Conservation (phyloP, 2,113 vertebrate genomes). For the Neomonachus schauinslandi region DNA sequence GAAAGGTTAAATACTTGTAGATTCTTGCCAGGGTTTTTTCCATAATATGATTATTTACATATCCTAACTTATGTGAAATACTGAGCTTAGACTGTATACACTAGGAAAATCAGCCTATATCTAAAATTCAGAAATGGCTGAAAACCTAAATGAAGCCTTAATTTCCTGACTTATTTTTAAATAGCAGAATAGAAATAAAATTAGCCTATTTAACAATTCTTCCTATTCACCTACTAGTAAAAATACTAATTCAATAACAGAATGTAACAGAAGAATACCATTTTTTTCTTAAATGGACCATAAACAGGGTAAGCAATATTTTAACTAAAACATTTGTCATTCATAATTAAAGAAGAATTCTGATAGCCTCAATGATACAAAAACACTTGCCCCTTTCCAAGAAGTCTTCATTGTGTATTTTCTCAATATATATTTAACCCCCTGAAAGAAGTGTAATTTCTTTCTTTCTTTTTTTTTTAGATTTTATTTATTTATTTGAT, state of each 20-base stretch:
- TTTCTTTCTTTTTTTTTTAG: background rate
- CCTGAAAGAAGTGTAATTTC: background rate
- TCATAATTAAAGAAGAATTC: background rate
- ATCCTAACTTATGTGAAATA: background rate
- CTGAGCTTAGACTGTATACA: background rate
- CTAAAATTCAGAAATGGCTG: background rate
- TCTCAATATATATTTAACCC: background rate
- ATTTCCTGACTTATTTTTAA: constrained; percentile 5
- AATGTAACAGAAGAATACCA: background rate
- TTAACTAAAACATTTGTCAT: background rate
- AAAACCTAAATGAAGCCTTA: background rate
- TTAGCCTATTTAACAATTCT: background rate
- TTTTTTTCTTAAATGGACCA: background rate
- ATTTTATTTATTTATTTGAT: background rate
- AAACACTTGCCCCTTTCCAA: background rate
- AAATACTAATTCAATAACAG: background rate
- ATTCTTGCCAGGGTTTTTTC: background rate
- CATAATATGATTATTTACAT: background rate
- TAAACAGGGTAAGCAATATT: background rate
- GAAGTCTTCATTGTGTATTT: background rate
- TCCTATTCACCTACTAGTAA: background rate
- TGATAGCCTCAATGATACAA: background rate
- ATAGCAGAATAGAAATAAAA: background rate
- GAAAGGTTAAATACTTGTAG: background rate
- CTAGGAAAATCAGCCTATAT: background rate